These are phyloP conservation scores for Acipenser oxyrinchus DNA, from an alignment of 2,797 vertebrate genomes.

Conservation along the genomic window DNA sequence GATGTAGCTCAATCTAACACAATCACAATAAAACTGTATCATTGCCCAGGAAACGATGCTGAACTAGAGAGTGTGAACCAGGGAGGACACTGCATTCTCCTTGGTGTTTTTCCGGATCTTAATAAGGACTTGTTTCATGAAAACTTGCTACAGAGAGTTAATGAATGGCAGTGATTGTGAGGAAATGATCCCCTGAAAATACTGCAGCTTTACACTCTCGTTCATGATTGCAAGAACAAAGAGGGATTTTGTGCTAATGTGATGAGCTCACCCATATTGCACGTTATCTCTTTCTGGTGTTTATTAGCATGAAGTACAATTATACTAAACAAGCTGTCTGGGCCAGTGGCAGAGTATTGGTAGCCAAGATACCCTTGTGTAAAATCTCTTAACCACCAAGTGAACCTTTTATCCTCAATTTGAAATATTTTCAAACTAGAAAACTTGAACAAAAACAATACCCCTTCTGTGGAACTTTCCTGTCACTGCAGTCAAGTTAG, in stretches of 20 bases:
- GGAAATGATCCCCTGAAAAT: slow-evolving; percentile 50
- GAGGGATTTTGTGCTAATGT: slow-evolving; percentile 51
- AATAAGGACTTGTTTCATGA: slow-evolving; percentile 61
- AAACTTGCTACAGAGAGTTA: slow-evolving; percentile 38
- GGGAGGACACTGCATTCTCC: slow-evolving; percentile 23
- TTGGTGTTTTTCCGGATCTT: slow-evolving; percentile 48
- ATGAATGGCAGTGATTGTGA: slow-evolving; percentile 72
- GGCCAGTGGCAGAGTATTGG: not conserved
- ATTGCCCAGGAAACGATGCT: slow-evolving; percentile 36
- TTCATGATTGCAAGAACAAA: slow-evolving; percentile 50
- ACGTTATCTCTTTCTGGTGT: slow-evolving; percentile 20
- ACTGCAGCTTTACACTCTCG: slow-evolving; percentile 27
- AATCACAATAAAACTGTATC: slow-evolving; percentile 39
- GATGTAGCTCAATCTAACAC: slow-evolving; percentile 44
- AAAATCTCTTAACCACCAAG: not conserved
- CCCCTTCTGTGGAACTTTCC: too few species aligned
- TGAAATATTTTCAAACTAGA: too few species aligned
- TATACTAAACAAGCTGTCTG: not conserved
- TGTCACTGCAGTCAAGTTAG: too few species aligned
- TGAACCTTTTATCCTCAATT: not conserved
- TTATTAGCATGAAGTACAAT: slow-evolving; percentile 12
- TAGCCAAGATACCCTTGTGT: not conserved
- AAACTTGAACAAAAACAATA: too few species aligned
- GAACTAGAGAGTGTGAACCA: slow-evolving; percentile 50
- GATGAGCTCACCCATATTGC: slow-evolving; percentile 55